Evolutionary conservation across 2,113 vertebrate species (phyloP).

Genomic region (Coryphaenoides rupestris): DNA sequence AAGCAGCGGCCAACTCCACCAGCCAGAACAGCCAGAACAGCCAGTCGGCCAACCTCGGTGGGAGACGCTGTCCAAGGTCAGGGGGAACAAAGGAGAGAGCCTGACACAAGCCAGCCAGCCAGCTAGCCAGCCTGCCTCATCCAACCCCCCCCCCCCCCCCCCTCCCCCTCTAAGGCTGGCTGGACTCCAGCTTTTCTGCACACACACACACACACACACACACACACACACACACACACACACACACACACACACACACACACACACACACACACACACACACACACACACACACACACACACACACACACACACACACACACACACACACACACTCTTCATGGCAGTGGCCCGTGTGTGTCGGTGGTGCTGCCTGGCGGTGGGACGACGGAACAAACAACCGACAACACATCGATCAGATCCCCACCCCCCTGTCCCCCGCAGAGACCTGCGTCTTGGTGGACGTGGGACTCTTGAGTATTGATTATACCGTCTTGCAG

Average conservation of each 20-base stretch:
- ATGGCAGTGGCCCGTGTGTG: slow-evolving; percentile 39
- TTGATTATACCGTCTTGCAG: slow-evolving; percentile 6
- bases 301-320: too few relatives aligned
- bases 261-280: too few relatives aligned
- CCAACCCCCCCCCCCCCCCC: too few relatives aligned
- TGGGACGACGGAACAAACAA: slow-evolving; percentile 31
- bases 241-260: too few relatives aligned
- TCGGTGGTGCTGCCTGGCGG: slow-evolving; percentile 37
- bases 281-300: too few relatives aligned
- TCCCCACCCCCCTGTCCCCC: too few relatives aligned
- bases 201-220: too few relatives aligned
- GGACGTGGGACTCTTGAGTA: slow-evolving; percentile 14
- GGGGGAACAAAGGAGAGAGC: slow-evolving; percentile 57
- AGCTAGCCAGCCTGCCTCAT: too few relatives aligned
- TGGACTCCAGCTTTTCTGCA: slow-evolving; percentile 57
- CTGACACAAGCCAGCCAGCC: slow-evolving; percentile 58
- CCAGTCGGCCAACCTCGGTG: slow-evolving; percentile 50
- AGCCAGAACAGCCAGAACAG: too few relatives aligned
- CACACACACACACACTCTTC: too few relatives aligned
- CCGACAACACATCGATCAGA: slow-evolving; percentile 18
- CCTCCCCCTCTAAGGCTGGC: slow-evolving; percentile 37
- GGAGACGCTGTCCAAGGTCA: slow-evolving; percentile 53
- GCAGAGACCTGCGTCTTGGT: slow-evolving; percentile 35
- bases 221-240: too few relatives aligned
- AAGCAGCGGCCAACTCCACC: slow-evolving; percentile 46